These are phyloP conservation scores for Chrysemys picta DNA, from an alignment of 2,113 vertebrate species.

Conservation along the genomic window DNA sequence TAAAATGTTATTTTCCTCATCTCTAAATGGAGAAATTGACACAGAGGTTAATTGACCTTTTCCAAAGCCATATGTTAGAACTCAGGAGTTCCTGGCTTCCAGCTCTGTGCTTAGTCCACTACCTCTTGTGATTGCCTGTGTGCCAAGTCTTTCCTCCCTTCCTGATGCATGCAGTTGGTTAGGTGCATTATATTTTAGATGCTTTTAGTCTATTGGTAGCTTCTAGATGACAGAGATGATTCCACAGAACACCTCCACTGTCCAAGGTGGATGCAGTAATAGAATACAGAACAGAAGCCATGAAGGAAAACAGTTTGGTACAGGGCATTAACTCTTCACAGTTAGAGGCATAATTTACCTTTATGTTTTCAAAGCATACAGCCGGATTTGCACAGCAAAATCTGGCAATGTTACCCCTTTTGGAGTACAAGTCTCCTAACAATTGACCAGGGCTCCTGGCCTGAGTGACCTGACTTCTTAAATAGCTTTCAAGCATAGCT, in stretches of 20 bases:
- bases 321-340: not conserved
- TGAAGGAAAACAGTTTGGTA: not conserved
- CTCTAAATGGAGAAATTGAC: not conserved
- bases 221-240: accelerated
- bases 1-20: not conserved
- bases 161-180: not conserved
- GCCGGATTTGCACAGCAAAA: not conserved
- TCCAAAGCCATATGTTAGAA: accelerated
- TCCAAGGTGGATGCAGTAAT: not conserved
- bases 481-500: not conserved
- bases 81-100: not conserved
- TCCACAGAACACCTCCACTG: not conserved
- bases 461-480: not conserved
- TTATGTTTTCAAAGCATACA: not conserved
- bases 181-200: not conserved
- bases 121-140: not conserved
- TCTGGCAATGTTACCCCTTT: not conserved
- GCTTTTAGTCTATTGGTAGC: not conserved
- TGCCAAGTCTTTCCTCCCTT: not conserved
- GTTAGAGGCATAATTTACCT: not conserved
- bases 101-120: not conserved
- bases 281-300: not conserved
- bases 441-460: not conserved
- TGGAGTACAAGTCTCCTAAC: not conserved
- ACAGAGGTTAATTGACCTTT: not conserved